phyloP scores from a whole-genome alignment of 2,888 invertebrate species.

The Caenorhabditis panamensis region DNA sequence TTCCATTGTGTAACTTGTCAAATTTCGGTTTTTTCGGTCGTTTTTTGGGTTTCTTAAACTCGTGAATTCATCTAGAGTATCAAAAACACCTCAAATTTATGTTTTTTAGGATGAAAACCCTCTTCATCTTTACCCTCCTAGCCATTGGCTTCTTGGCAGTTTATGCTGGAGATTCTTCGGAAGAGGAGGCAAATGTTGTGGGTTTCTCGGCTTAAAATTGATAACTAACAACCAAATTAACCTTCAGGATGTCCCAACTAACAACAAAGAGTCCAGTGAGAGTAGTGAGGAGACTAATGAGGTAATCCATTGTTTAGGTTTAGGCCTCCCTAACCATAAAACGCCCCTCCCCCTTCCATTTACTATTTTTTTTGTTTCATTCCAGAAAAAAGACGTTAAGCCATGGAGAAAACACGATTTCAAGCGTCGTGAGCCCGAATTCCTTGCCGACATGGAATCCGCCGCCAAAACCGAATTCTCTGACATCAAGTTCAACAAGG shows the following conservation, averaged over 20 bases:
- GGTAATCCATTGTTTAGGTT: too few species aligned
- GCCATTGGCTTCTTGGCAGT: neutral
- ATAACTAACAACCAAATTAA: too few species aligned
- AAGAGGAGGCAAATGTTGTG: neutral
- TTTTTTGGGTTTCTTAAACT: neutral
- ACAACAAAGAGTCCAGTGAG: too few species aligned
- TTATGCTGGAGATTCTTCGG: neutral
- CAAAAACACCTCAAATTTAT: too few species aligned
- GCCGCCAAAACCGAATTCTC: constrained; percentile 32
- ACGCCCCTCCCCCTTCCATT: too few species aligned
- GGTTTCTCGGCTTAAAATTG: too few species aligned
- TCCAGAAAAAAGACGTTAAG: constrained; percentile 37
- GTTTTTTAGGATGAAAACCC: constrained; percentile 44
- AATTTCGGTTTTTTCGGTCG: neutral
- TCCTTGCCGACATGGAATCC: constrained; percentile 36
- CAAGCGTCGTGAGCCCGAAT: constrained; percentile 35
- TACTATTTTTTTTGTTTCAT: too few species aligned
- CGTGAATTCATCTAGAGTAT: too few species aligned
- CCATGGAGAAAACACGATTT: constrained; percentile 48
- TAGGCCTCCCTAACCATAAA: too few species aligned
- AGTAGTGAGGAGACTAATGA: too few species aligned
- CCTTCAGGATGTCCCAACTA: too few species aligned
- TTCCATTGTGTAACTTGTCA: too few species aligned
- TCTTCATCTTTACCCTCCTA: constrained; percentile 29
- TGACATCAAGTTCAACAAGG: constrained; percentile 25